Evolutionary conservation across 2,888 invertebrate species (phyloP).

Genomic region (Cylindroiulus punctatus): DNA sequence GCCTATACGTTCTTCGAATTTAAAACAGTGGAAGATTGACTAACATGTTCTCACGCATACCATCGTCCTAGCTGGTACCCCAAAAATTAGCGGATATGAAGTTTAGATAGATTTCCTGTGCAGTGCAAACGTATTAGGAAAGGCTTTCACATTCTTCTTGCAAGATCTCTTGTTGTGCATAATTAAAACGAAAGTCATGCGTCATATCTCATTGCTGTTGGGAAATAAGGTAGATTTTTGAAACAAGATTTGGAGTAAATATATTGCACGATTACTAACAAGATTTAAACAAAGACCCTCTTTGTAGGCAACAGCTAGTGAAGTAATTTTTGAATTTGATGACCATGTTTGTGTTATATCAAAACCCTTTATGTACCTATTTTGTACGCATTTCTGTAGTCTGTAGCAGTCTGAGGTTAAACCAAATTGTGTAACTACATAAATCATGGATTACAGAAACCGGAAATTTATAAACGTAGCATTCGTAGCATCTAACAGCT

Average conservation of each 20-base stretch:
- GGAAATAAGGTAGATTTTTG: no score
- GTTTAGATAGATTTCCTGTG: constrained; percentile 28
- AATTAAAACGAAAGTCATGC: constrained; percentile 20
- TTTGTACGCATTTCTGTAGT: no score
- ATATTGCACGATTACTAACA: no score
- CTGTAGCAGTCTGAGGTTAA: no score
- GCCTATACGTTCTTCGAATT: not conserved
- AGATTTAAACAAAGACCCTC: no score
- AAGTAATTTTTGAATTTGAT: not conserved
- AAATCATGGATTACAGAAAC: no score
- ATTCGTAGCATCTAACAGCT: no score
- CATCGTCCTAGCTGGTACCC: not conserved
- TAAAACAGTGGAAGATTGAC: not conserved
- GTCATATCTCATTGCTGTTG: no score
- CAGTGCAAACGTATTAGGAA: not conserved
- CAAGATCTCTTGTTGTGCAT: not conserved
- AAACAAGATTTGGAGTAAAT: no score
- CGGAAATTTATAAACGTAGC: not conserved
- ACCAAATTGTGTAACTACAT: no score
- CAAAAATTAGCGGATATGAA: not conserved
- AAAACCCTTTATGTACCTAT: no score
- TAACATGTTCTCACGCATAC: not conserved
- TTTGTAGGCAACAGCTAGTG: no score
- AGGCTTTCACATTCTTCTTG: not conserved
- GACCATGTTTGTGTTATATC: not conserved